These are phyloP conservation scores for Galeruca laticollis DNA, from an alignment of 2,888 invertebrate species.

Conservation along the genomic window DNA sequence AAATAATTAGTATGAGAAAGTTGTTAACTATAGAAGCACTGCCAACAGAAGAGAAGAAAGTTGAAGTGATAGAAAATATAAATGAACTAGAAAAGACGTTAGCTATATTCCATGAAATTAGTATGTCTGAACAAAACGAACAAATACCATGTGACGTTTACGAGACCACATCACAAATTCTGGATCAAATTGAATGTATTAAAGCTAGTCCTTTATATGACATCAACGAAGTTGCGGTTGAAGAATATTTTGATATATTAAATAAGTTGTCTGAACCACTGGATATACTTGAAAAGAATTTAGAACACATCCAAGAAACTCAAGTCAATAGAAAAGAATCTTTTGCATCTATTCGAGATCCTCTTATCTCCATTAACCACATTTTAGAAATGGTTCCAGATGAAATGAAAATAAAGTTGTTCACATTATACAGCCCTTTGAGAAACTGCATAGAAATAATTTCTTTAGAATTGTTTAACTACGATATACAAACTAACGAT, in stretches of 20 bases:
- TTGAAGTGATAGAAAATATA: slow-evolving; percentile 55
- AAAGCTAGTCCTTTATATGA: slow-evolving; percentile 55
- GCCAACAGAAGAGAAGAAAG: slow-evolving; percentile 49
- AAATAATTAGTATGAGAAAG: slow-evolving; percentile 58
- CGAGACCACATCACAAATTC: slow-evolving; percentile 59
- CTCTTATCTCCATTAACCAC: slow-evolving; percentile 58
- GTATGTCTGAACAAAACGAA: slow-evolving; percentile 54
- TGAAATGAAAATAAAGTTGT: slow-evolving; percentile 52
- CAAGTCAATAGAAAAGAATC: slow-evolving; percentile 51
- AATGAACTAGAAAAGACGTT: slow-evolving; percentile 58
- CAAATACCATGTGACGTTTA: slow-evolving; percentile 56
- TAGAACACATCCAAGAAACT: slow-evolving; percentile 55
- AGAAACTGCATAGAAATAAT: slow-evolving; percentile 61
- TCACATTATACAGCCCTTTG: slow-evolving; percentile 55
- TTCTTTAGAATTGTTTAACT: slow-evolving; percentile 58
- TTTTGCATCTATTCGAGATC: slow-evolving; percentile 53
- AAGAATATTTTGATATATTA: slow-evolving; percentile 58
- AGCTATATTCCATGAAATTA: slow-evolving; percentile 56
- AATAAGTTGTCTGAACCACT: slow-evolving; percentile 57
- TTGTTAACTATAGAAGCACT: slow-evolving; percentile 55
- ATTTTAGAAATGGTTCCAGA: slow-evolving; percentile 56
- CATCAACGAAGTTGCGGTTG: slow-evolving; percentile 48
- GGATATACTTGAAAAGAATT: slow-evolving; percentile 55
- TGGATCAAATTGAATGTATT: slow-evolving; percentile 59
- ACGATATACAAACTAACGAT: slow-evolving; percentile 55